These are phyloP conservation scores for Aleiodes alternator DNA, from an alignment of 2,888 invertebrate species.

Conservation along the genomic window DNA sequence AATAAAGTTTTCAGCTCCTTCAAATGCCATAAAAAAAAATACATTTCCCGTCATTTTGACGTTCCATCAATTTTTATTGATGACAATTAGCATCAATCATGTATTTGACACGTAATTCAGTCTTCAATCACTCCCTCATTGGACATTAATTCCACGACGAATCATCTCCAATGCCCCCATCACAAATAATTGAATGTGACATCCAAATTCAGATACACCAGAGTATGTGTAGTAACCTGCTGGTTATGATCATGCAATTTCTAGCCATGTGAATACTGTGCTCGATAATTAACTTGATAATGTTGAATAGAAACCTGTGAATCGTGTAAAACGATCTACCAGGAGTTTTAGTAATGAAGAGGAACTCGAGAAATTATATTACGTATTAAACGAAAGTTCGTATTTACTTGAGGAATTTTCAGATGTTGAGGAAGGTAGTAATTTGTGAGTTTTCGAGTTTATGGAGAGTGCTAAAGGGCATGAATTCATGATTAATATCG, in stretches of 20 bases:
- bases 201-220: slow-evolving; percentile 1
- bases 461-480: no score
- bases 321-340: slow-evolving; percentile 10
- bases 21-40: no score
- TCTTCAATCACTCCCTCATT: slow-evolving; percentile 19
- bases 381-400: no score
- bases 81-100: slow-evolving; percentile 6
- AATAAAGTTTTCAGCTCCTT: no score
- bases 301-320: not conserved
- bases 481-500: no score
- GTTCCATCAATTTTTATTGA: no score
- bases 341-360: no score
- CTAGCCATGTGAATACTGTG: slow-evolving; percentile 13
- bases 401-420: no score
- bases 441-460: no score
- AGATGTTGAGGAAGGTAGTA: no score
- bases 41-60: no score
- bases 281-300: slow-evolving; percentile 8
- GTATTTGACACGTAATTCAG: not conserved
- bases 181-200: slow-evolving; percentile 33
- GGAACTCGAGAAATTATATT: no score
- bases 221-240: slow-evolving; percentile 7
- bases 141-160: slow-evolving; percentile 15
- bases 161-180: not conserved
- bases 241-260: slow-evolving; percentile 4